Conservation (phyloP, 2,888 invertebrate genomes). For the Idaea dimidiata region DNA sequence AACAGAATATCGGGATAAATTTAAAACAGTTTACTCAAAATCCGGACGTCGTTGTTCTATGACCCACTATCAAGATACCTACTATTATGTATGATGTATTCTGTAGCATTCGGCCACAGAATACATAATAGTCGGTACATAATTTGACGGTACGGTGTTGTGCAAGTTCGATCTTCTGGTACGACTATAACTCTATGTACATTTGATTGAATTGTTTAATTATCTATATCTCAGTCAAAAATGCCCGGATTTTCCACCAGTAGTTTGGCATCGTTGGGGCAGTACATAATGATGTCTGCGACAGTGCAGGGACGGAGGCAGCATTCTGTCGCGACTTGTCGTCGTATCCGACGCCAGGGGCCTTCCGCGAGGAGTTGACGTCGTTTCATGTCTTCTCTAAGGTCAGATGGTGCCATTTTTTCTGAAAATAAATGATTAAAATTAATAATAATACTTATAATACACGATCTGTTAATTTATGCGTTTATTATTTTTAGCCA, state of each 20-base stretch:
- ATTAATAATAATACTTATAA: neutral
- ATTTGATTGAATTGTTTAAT: neutral
- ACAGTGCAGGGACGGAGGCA: constrained; percentile 61
- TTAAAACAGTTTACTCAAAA: too few relatives aligned
- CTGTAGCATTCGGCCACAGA: too few relatives aligned
- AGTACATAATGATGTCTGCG: constrained; percentile 60
- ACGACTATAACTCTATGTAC: too few relatives aligned
- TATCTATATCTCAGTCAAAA: constrained; percentile 38
- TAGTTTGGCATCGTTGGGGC: constrained; percentile 56
- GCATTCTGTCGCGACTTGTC: constrained; percentile 64
- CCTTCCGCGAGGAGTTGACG: constrained; percentile 40
- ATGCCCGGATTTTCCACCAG: constrained; percentile 57
- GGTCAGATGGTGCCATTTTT: constrained; percentile 54
- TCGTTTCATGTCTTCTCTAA: constrained; percentile 44
- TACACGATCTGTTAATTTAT: too few relatives aligned
- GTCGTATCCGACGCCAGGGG: constrained; percentile 51
- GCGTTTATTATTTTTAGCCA: too few relatives aligned
- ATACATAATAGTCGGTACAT: too few relatives aligned
- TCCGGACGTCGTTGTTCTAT: too few relatives aligned
- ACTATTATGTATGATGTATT: too few relatives aligned
- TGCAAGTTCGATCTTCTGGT: too few relatives aligned
- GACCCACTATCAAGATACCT: too few relatives aligned
- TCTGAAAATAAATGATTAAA: constrained; percentile 45
- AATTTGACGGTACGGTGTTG: too few relatives aligned
- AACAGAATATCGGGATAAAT: too few relatives aligned